Conservation (phyloP, 1,140 invertebrate species). For the Apis cerana region DNA sequence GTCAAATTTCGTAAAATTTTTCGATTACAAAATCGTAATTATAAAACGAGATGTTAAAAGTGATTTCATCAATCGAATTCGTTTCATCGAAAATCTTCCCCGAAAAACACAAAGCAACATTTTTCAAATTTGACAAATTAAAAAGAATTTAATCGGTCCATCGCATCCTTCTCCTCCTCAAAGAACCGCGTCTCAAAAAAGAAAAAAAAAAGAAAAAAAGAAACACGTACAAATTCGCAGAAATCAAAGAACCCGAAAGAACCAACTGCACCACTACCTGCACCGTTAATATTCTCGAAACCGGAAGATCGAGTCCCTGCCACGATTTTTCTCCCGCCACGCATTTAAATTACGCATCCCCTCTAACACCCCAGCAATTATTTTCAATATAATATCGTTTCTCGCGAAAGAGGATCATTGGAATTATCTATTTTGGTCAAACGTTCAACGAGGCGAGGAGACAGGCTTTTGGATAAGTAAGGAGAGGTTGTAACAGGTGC, state of each 20-base stretch:
- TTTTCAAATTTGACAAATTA: too few species aligned
- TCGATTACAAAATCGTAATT: too few species aligned
- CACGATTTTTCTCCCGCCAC: neutral
- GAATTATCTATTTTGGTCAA: conserved; percentile 14
- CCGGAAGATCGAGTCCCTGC: neutral
- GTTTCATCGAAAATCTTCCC: too few species aligned
- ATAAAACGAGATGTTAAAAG: too few species aligned
- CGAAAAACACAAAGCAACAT: too few species aligned
- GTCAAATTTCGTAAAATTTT: too few species aligned
- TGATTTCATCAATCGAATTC: too few species aligned
- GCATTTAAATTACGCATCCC: neutral
- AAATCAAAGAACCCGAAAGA: neutral
- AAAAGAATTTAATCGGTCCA: too few species aligned
- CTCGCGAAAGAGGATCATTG: neutral
- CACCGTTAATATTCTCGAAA: neutral
- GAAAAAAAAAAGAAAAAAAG: too few species aligned
- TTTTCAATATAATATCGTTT: neutral
- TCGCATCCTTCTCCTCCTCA: too few species aligned
- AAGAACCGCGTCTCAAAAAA: too few species aligned
- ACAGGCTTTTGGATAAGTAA: neutral
- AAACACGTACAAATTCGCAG: too few species aligned
- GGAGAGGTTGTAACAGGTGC: conserved; percentile 58
- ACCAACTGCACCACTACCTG: neutral
- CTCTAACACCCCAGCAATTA: neutral
- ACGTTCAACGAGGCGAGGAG: conserved; percentile 8